Evolutionary conservation across 2,888 invertebrate genomes (phyloP), one percentile per base, ranked within the genome.

Genomic region (Argyresthia albistria): DNA sequence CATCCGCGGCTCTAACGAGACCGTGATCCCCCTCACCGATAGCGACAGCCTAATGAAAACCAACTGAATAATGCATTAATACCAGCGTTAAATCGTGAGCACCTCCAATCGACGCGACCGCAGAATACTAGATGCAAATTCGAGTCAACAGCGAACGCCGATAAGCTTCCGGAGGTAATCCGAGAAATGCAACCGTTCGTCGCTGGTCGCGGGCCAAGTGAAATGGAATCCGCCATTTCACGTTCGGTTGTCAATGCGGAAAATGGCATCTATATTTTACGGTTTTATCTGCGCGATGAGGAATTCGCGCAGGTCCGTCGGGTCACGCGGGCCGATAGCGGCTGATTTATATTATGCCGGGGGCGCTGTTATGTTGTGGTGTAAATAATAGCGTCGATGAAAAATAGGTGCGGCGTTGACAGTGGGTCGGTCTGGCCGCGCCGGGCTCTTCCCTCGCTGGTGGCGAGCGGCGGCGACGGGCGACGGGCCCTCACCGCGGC

Each of bases 31-130:
- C 71, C 68, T 70, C 77, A 67, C 76, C 77, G 86, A 87, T 87
- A 82, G 69, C 67, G 71, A 79, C 77, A 76, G 75, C 68, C 77
- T 84, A 87, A 87, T 87, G 86, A 86, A 87, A 87, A 83, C 82
- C 73, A 73, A 75, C 73, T 87, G 86, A 87, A 87, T 86, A 87
- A 87, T 87, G 86, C 86, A 87, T 86, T 83, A 80, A 86, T 82
- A 83, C 81, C 67, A 78, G 86, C 83, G 83, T 84, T 86, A 83
- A 84, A 84, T 83, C 86, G 84, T 86, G 86, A 80, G 80, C 79
- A 79, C 77, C 73, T 72, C 76, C 80, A 78, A 80, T 82, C 76
- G 73, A 70, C 69, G 69, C 68, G 69, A 76, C 73, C 72, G 70
- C 78, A 80, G 77, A 76, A 79, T 78, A 76, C 78, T 70, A 75